phyloP scores from a whole-genome alignment of 2,888 invertebrate species.

The Cataglyphis rosenhaueri region DNA sequence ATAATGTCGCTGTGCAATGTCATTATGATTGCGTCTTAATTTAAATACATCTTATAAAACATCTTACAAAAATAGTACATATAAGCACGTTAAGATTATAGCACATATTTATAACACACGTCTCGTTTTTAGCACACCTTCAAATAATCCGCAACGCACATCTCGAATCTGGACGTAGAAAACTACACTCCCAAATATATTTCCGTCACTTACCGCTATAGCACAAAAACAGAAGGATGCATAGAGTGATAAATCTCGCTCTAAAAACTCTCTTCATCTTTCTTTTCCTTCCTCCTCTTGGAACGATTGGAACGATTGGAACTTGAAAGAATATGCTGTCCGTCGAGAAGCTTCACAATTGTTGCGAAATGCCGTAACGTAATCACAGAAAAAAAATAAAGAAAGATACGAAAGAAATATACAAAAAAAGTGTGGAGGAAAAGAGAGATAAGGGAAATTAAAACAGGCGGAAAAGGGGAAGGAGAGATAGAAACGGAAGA shows the following conservation, averaged over 20 bases:
- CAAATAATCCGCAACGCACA: neutral
- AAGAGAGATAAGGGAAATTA: neutral
- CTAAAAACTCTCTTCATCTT: constrained; percentile 26
- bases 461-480: neutral
- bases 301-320: neutral
- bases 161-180: neutral
- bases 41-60: neutral
- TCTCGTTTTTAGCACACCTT: neutral
- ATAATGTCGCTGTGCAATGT: neutral
- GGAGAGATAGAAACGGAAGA: neutral
- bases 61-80: neutral
- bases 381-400: neutral
- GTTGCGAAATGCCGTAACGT: neutral
- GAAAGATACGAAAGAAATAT: neutral
- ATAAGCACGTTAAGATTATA: neutral
- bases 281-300: neutral
- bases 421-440: neutral
- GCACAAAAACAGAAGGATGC: constrained; percentile 26
- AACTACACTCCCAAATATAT: neutral
- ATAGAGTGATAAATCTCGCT: constrained; percentile 16
- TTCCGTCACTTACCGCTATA: constrained; percentile 27
- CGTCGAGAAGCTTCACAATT: constrained; percentile 30
- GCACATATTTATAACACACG: neutral
- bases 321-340: neutral
- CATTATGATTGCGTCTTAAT: neutral